Evolutionary conservation across 2,113 vertebrate genomes (phyloP).

Genomic region (Hippocampus abdominalis): DNA sequence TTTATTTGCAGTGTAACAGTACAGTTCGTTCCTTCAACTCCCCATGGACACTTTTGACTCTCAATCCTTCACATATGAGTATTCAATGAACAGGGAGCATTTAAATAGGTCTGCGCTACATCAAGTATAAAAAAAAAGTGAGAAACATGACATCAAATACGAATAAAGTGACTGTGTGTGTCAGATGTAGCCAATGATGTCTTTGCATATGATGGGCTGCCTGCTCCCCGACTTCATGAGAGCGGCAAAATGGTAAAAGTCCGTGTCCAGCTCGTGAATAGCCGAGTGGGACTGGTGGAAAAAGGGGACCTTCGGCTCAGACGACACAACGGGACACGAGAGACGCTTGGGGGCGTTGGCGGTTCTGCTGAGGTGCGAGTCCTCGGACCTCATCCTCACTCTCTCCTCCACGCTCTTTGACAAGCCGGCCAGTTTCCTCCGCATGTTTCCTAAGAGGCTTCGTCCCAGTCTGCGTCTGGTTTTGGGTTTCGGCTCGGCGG

Average conservation of each 20-base stretch:
- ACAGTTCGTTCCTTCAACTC: neutral
- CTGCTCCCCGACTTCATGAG: constrained; percentile 91
- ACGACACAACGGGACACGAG: constrained; percentile 82
- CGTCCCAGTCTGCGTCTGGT: constrained; percentile 72
- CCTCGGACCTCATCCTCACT: constrained; percentile 61
- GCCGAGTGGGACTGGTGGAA: constrained; percentile 85
- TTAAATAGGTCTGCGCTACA: constrained; percentile 42
- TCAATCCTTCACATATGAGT: neutral
- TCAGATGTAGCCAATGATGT: constrained; percentile 89
- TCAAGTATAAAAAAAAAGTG: constrained; percentile 22
- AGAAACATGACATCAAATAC: constrained; percentile 31
- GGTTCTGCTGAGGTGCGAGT: constrained; percentile 53
- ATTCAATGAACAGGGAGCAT: neutral
- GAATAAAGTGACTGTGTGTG: constrained; percentile 55
- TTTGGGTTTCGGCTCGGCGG: constrained; percentile 47
- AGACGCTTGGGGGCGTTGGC: constrained; percentile 78
- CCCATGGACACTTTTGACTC: neutral
- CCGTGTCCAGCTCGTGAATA: constrained; percentile 79
- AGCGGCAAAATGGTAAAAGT: constrained; percentile 82
- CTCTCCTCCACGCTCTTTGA: constrained; percentile 71
- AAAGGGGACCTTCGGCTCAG: constrained; percentile 78
- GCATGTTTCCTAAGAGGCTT: constrained; percentile 86
- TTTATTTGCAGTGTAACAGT: constrained; percentile 1
- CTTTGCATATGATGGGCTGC: constrained; percentile 92
- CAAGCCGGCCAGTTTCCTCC: constrained; percentile 81